Conservation (phyloP, 2,888 invertebrate species). For the Pilophorus perplexus region DNA sequence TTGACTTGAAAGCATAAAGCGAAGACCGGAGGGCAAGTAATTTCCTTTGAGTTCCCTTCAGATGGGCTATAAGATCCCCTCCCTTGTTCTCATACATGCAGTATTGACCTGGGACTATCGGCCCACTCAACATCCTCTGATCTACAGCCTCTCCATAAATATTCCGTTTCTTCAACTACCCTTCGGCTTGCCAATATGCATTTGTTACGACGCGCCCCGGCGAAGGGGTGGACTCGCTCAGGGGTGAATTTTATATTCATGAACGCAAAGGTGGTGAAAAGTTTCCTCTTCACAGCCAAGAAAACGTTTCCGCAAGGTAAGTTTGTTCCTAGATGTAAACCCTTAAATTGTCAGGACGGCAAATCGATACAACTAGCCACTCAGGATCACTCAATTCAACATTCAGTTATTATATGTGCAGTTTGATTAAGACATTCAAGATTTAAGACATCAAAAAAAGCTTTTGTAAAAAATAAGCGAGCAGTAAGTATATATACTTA, state of each 20-base stretch:
- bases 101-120: slow-evolving; percentile 35
- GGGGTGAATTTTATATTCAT: slow-evolving; percentile 28
- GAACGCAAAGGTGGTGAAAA: background rate
- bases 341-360: too few relatives aligned
- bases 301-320: slow-evolving; percentile 15
- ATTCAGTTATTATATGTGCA: too few relatives aligned
- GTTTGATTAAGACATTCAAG: too few relatives aligned
- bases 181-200: slow-evolving; percentile 12
- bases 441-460: too few relatives aligned
- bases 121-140: slow-evolving; percentile 18
- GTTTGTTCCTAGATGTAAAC: too few relatives aligned
- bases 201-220: slow-evolving; percentile 17
- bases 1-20: slow-evolving; percentile 40
- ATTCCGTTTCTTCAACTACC: slow-evolving; percentile 24
- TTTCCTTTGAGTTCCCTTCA: slow-evolving; percentile 39
- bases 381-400: too few relatives aligned
- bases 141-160: slow-evolving; percentile 30
- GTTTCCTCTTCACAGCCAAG: background rate
- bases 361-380: too few relatives aligned
- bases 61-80: slow-evolving; percentile 36
- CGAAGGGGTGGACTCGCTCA: slow-evolving; percentile 16
- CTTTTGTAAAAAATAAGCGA: too few relatives aligned
- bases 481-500: too few relatives aligned
- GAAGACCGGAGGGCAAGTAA: slow-evolving; percentile 41
- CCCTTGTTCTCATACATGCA: slow-evolving; percentile 38